These are phyloP conservation scores for Ascaphus truei DNA, from an alignment of 2,113 vertebrate species.

Conservation along the genomic window DNA sequence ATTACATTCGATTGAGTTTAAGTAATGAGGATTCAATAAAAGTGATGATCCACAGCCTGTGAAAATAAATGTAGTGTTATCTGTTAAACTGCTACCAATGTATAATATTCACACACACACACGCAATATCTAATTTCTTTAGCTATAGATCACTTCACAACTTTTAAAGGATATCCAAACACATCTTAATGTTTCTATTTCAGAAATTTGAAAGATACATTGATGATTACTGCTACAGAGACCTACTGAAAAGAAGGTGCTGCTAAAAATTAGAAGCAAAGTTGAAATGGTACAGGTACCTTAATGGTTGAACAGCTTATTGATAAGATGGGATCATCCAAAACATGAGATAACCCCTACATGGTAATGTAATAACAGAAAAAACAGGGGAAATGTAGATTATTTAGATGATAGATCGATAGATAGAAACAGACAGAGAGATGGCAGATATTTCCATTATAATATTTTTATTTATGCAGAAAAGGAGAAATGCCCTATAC, in stretches of 20 bases:
- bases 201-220: not conserved
- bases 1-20: no score
- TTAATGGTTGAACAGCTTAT: slow-evolving; percentile 35
- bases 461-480: no score
- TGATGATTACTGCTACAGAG: not conserved
- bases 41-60: no score
- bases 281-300: slow-evolving; percentile 33
- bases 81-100: no score
- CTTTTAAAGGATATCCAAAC: not conserved
- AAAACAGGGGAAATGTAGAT: slow-evolving; percentile 25
- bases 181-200: not conserved
- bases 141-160: slow-evolving; percentile 14
- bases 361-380: slow-evolving; percentile 13
- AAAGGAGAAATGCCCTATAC: no score
- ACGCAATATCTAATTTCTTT: slow-evolving; percentile 21
- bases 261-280: slow-evolving; percentile 7
- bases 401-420: slow-evolving; percentile 30
- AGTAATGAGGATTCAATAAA: no score
- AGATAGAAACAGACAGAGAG: slow-evolving; percentile 1
- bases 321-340: slow-evolving; percentile 40
- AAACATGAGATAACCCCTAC: slow-evolving; percentile 31
- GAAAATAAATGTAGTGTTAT: no score
- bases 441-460: not conserved
- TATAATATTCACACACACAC: slow-evolving; percentile 10
- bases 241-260: not conserved